phyloP scores from a whole-genome alignment of 2,888 invertebrate genomes.

The Stenoptilia bipunctidactyla region DNA sequence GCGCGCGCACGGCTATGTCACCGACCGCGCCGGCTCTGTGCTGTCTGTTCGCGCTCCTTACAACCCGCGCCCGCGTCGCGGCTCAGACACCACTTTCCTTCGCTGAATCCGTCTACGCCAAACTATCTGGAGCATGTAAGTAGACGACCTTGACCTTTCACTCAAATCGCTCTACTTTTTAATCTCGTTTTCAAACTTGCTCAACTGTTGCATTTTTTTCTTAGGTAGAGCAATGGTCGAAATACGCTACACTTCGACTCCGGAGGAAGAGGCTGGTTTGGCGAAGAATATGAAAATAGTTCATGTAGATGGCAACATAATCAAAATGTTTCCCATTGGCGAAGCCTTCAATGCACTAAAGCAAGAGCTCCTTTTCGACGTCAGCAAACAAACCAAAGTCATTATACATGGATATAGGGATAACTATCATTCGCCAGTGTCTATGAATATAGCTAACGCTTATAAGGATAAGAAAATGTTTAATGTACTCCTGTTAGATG shows the following conservation, averaged over 20 bases:
- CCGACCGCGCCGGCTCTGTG: conserved; percentile 28
- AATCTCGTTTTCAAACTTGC: conserved; percentile 7
- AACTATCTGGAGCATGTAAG: conserved; percentile 60
- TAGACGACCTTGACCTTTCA: conserved; percentile 22
- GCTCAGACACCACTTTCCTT: conserved; percentile 36
- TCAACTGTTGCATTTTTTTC: conserved; percentile 14
- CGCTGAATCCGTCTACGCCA: conserved; percentile 50
- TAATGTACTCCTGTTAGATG: conserved; percentile 56
- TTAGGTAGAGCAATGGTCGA: conserved; percentile 61
- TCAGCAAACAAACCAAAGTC: conserved; percentile 56
- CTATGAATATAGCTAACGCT: conserved; percentile 46
- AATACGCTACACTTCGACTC: conserved; percentile 38
- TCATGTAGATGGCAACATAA: conserved; percentile 31
- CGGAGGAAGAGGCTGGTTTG: conserved; percentile 32
- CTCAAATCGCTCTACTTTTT: neutral
- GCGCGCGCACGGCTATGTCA: conserved; percentile 43
- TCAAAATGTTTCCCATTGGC: conserved; percentile 41
- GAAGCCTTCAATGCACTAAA: conserved; percentile 42
- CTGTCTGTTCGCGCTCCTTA: conserved; percentile 24
- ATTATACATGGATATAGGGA: conserved; percentile 62
- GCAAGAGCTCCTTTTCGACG: conserved; percentile 43
- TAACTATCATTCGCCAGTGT: conserved; percentile 50
- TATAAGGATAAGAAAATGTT: conserved; percentile 57
- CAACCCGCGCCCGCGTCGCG: conserved; percentile 16
- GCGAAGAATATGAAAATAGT: conserved; percentile 52